Base-by-base conservation (phyloP, 2,113 vertebrate species). In the Microtus oregoni region DNA sequence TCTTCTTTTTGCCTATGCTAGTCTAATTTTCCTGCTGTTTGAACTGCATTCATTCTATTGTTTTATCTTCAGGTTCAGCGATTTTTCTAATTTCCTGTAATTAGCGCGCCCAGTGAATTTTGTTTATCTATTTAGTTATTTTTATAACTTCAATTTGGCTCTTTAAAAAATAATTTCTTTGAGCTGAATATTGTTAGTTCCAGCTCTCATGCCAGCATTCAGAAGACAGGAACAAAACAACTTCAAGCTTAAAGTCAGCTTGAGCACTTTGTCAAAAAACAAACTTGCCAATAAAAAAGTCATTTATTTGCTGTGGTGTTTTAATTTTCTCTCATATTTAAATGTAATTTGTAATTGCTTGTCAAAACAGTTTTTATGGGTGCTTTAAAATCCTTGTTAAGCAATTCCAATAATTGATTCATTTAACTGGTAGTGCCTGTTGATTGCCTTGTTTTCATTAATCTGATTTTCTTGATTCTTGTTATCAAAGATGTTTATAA, bases 371-470 rank as follows among this genome's bases (percentile, higher is more conserved):
- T 87, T 86, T 91, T 81, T 86, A 94, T 35, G 26, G 17, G 7
- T 86, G 17, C 38, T 72, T 79, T 91, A 91, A 61, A 91, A 63
- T 91, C 19, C n/a, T 91, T 91, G 32, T 86, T 55, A 77, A 65
- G 30, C 70, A 77, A 92, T 86, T 86, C 22, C 41, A 92, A 28
- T 63, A 81, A 67, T 58, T 50, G 7, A 81, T 86, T 90, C 68
- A 77, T 72, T 38, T 93, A 77, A 22, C 7, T 81, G 7, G 70
- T 93, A n/a, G 9, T 87, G 26, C 77, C 73, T 78, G 11, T 67
- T 86, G 17, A 79, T 86, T 79, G 17, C 2, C 12, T 92, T 92
- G 82, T 47, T 17, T 50, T 7, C 19, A 63, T 63, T 14, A 61
- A 63, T 55, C 50, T 55, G 68, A 73, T 38, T 73, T 52, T 72